Conservation (phyloP, 2,888 invertebrate species). For the Heteromyza rotundicornis region DNA sequence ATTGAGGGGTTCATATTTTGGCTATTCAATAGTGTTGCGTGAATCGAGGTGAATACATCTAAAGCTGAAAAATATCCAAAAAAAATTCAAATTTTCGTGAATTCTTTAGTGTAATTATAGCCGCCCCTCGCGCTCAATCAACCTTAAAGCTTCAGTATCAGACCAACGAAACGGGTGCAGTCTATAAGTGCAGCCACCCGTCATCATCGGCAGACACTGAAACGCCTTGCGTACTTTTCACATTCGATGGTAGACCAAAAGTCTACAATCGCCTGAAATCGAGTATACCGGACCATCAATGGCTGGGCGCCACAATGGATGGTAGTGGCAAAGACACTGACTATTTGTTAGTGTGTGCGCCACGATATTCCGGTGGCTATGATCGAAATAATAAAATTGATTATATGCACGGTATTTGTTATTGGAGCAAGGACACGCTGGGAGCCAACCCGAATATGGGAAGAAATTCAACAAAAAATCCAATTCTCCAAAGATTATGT, state of each 20-base stretch:
- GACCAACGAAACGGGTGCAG: conserved; percentile 60
- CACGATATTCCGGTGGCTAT: conserved; percentile 28
- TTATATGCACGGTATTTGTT: conserved; percentile 49
- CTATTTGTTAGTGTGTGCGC: conserved; percentile 48
- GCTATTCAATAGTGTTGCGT: conserved; percentile 33
- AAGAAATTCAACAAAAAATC: conserved; percentile 15
- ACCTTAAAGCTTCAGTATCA: conserved; percentile 31
- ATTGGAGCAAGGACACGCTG: conserved; percentile 38
- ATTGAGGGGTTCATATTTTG: conserved; percentile 36
- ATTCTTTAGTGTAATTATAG: conserved; percentile 58
- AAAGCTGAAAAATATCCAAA: no score
- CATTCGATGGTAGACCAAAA: conserved; percentile 47
- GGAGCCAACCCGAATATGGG: conserved; percentile 30
- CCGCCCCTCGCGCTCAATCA: conserved; percentile 63
- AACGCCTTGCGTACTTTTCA: conserved; percentile 41
- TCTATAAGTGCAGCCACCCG: conserved; percentile 63
- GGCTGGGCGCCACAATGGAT: conserved; percentile 61
- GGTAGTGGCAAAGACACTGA: conserved; percentile 47
- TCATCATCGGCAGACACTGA: conserved; percentile 25
- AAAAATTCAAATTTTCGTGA: neutral
- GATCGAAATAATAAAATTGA: conserved; percentile 16
- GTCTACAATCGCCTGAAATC: conserved; percentile 22
- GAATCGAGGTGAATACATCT: conserved; percentile 17
- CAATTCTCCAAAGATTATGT: no score
- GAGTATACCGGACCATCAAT: conserved; percentile 52